Evolutionary conservation across 2,888 invertebrate genomes (phyloP), one percentile per base, ranked within the genome.

Genomic region (Liodrosophila aerea): DNA sequence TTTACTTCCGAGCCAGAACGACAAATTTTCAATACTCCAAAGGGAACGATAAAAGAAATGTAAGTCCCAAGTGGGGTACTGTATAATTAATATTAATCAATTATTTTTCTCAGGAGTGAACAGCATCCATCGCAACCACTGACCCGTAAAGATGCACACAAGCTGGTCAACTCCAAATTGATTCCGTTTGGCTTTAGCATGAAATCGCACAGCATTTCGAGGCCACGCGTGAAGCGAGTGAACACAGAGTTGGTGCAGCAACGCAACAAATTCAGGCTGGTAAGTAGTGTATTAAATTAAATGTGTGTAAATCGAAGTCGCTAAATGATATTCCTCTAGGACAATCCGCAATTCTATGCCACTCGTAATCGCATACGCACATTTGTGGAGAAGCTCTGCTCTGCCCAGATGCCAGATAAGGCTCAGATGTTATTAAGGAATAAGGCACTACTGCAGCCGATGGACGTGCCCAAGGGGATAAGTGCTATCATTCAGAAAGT

Each of bases 331-430:
- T 5, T 1, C 22, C 22, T 41, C 0, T 34, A 88, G 87, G 80
- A 85, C 51, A 59, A 84, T 64, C 81, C 87, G 0, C 59, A 85
- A 7, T 89, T 87, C 60, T 83, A 85, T 60, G 78, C 76, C 1
- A 87, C 86, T 1, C 85, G 89, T 22, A 87, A 85, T 61, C 86
- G 82, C 50, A 81, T 89, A 11, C 85, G 84, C 3, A 85, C 82
- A 44, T 77, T 87, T 40, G 83, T 89, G 3, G 87, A 88, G 2
- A 88, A 87, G 13, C 68, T 88, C 0, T 85, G 87, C 53, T 83
- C 84, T 0, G 56, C 67, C 39, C 78, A 85, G 67, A 50, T 88
- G 50, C 84, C 88, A 0, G 62, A 67, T 7, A 71, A 60, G 0
- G 87, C 78, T 0, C 66, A 84, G 58, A 47, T 57, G 11, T 33